Percentiles rank a stretch among this genome's conserved stretches.
phyloP scores from a whole-genome alignment of 2,797 vertebrate genomes.

The Hypotaenidia okinawae region DNA sequence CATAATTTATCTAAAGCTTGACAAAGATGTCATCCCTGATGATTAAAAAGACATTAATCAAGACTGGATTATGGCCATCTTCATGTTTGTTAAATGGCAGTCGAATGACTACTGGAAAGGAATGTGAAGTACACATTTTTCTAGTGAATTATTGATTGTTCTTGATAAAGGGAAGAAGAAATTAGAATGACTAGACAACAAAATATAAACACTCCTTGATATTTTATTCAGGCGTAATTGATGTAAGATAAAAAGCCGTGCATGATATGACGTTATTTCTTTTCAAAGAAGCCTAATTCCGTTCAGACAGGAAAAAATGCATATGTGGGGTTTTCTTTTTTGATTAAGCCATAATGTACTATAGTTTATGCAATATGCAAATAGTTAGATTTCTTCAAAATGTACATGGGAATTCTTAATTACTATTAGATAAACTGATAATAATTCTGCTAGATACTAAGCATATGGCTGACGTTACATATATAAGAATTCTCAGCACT shows the following conservation, averaged over 20 bases:
- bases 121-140: conserved; percentile 15
- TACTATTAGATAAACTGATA: neutral
- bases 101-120: conserved; percentile 35
- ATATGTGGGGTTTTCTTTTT: neutral
- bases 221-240: neutral
- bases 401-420: neutral
- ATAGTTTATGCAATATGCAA: neutral
- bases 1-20: conserved; percentile 69
- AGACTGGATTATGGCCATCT: conserved; percentile 56
- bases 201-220: neutral
- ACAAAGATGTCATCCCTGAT: conserved; percentile 68
- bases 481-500: neutral
- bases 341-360: neutral
- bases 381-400: neutral
- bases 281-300: neutral
- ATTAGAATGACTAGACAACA: neutral
- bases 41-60: conserved; percentile 78
- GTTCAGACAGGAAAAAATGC: neutral
- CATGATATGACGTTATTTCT: neutral
- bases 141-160: conserved; percentile 52
- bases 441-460: conserved; percentile 12
- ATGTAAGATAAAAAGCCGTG: neutral
- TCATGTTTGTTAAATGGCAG: conserved; percentile 33
- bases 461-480: neutral
- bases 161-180: neutral